Conservation (phyloP, 2,888 invertebrate genomes). For the Tanypteryx hageni region DNA sequence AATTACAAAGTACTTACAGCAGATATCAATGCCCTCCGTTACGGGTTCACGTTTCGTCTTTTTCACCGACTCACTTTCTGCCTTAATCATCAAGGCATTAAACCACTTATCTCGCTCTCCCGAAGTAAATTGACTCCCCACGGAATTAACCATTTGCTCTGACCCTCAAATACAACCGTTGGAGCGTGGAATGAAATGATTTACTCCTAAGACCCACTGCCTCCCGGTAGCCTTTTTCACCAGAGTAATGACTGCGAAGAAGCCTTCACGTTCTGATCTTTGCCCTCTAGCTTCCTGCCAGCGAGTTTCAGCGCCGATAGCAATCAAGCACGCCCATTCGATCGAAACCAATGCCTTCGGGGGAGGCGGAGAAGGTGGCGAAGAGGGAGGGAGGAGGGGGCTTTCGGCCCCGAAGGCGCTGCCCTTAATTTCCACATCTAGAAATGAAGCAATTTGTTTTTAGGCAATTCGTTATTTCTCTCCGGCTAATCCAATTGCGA, state of each 20-base stretch:
- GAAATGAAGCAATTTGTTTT: constrained; percentile 59
- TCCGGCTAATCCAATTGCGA: constrained; percentile 50
- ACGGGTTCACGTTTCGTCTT: constrained; percentile 3
- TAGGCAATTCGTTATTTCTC: constrained; percentile 31
- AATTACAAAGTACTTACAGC: background rate
- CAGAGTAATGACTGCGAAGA: constrained; percentile 60
- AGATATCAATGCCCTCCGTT: background rate
- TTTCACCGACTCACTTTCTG: constrained; percentile 35
- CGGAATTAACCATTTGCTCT: constrained; percentile 19
- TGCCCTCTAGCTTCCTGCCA: constrained; percentile 62
- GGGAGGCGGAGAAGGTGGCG: background rate
- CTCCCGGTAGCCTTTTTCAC: constrained; percentile 51
- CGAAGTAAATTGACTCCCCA: constrained; percentile 57
- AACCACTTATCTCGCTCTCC: constrained; percentile 48
- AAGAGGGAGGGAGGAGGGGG: background rate
- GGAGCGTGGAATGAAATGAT: constrained; percentile 60
- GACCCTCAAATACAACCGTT: constrained; percentile 25
- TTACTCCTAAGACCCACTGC: constrained; percentile 38
- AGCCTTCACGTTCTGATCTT: constrained; percentile 63
- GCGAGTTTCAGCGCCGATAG: constrained; percentile 61
- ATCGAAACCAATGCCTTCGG: constrained; percentile 22
- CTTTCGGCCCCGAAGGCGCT: constrained; percentile 8
- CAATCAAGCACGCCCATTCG: constrained; percentile 62
- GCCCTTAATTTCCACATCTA: constrained; percentile 63
- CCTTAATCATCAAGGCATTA: constrained; percentile 43